Evolutionary conservation across 2,113 vertebrate genomes (phyloP), one percentile per base, ranked within the genome.

Genomic region (Podarcis cretensis): DNA sequence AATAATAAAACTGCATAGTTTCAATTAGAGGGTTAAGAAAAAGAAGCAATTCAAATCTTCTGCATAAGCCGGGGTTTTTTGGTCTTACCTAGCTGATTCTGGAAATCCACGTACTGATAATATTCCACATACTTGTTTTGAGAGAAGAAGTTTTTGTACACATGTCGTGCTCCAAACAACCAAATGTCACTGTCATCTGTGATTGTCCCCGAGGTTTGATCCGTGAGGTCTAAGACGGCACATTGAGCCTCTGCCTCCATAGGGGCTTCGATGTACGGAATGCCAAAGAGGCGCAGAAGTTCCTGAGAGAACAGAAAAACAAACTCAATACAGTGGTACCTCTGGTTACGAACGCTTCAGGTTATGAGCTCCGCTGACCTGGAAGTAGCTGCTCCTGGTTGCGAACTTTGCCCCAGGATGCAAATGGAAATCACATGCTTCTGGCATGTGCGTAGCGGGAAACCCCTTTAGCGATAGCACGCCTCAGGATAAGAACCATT

Each of bases 151-250:
- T 99, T 99, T 96, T 98, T 99, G 95, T 98, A 99, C 90, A 99
- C 99, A 0, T 99, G 98, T 5, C 99, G 97, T 16, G 97, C 99
- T 0, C 99, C 99, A 57, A 99, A 99, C 16, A 99, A 96, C 99
- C 99, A 99, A 86, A 99, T 97, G n/a, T 99, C 99, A 0, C 99
- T 99, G 84, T 99, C 99, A 30, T 99, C 99, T 0, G 99, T 99
- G 95, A 99, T 99, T 85, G 99, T 99, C 75, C 99, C 99, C 0
- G 98, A 96, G 0, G 99, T 99, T 86, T 99, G 98, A 68, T 99
- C 99, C 0, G 97, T 95, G 0, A 98, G 97, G 89, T 99, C 99
- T 48, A 99, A 65, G 0, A 97, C 13, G 0, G 99, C 99, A 48
- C 99, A 99, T 92, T 99, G 99, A 0, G 99, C 99, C 93, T 99